Evolutionary conservation across 2,113 vertebrate species (phyloP).

Genomic region (Amazona vittata): DNA sequence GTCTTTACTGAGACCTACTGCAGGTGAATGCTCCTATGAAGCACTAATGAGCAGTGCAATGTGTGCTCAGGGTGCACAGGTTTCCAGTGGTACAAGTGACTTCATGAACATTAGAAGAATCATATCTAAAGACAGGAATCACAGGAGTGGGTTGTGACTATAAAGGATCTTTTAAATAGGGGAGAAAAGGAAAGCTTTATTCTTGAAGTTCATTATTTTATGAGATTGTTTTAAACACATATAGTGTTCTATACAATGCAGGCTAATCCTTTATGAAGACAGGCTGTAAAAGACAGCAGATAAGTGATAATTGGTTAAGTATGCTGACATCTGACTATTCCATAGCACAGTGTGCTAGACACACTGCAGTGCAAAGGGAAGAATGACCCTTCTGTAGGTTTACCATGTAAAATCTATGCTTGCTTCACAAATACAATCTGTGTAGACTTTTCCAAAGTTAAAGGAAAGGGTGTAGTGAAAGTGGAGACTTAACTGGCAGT

Average conservation of each 20-base stretch:
- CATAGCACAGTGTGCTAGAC: neutral
- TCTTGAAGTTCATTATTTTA: neutral
- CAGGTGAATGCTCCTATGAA: neutral
- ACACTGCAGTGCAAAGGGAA: neutral
- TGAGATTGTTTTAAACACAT: neutral
- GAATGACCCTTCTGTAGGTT: neutral
- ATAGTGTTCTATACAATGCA: neutral
- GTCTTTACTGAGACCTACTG: neutral
- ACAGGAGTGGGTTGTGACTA: neutral
- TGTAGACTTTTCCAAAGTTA: neutral
- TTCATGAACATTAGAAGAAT: neutral
- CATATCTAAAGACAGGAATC: neutral
- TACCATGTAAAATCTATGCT: neutral
- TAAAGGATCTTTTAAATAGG: neutral
- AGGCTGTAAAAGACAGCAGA: neutral
- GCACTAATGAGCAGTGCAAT: neutral
- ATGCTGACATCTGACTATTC: neutral
- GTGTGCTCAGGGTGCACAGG: neutral
- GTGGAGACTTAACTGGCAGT: neutral
- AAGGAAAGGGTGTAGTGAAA: neutral
- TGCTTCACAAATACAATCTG: neutral
- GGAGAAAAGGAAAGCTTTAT: neutral
- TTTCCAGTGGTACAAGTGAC: neutral
- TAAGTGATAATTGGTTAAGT: neutral
- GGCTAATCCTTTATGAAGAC: neutral